Evolutionary conservation across 2,797 vertebrate species (phyloP).

Genomic region (Hipposideros larvatus): DNA sequence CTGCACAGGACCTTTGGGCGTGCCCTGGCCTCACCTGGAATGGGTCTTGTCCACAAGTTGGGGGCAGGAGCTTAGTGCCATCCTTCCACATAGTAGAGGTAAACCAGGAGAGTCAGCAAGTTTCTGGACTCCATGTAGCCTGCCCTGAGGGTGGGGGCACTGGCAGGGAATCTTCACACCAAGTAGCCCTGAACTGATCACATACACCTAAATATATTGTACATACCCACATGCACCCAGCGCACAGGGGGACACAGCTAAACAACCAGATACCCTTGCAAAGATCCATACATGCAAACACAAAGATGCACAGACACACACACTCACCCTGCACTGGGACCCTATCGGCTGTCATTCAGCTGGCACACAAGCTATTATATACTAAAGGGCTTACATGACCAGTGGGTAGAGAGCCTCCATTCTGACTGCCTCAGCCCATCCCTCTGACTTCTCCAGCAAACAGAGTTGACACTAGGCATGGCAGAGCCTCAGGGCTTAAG

Average conservation of each 20-base stretch:
- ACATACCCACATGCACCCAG: no score
- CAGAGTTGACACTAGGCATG: neutral
- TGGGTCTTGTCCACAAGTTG: neutral
- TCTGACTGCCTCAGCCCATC: neutral
- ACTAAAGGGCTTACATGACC: neutral
- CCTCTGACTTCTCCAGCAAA: neutral
- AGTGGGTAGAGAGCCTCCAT: neutral
- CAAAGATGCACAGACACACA: neutral
- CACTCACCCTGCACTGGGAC: neutral
- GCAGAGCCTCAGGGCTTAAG: neutral
- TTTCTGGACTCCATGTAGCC: neutral
- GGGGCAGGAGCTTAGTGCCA: neutral
- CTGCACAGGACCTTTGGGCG: neutral
- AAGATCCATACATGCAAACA: neutral
- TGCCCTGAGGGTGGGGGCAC: no score
- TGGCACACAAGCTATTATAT: neutral
- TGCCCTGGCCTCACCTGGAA: neutral
- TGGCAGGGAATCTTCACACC: neutral
- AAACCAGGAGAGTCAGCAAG: neutral
- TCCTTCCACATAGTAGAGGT: neutral
- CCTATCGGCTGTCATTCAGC: neutral
- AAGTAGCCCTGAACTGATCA: neutral
- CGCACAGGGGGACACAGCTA: rapidly evolving
- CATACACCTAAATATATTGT: neutral
- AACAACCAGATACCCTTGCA: neutral